These are phyloP conservation scores for Drosophila peninsularis DNA, from an alignment of 2,888 invertebrate species.

Conservation along the genomic window DNA sequence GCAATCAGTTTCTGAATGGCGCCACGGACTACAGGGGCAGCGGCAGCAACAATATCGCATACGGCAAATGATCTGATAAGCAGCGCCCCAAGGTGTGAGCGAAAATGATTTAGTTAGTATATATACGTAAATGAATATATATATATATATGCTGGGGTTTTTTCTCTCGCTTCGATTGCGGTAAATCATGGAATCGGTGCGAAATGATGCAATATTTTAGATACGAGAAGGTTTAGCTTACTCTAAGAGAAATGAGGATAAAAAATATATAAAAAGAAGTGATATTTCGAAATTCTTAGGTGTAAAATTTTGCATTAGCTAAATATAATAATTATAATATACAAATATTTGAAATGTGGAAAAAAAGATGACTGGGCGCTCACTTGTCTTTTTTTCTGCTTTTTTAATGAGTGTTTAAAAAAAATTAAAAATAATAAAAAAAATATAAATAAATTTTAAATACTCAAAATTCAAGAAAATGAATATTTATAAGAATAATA, in stretches of 20 bases:
- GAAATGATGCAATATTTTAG: constrained; percentile 24
- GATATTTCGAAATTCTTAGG: constrained; percentile 26
- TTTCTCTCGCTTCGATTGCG: neutral
- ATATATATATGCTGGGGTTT: constrained; percentile 6
- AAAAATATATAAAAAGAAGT: constrained; percentile 15
- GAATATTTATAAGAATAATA: neutral
- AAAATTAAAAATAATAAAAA: neutral
- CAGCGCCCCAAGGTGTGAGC: constrained; percentile 67
- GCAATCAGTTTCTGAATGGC: constrained; percentile 52
- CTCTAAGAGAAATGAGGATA: neutral
- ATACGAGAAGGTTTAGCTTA: neutral
- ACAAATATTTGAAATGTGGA: constrained; percentile 18
- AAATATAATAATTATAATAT: constrained; percentile 1
- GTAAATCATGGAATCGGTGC: constrained; percentile 10
- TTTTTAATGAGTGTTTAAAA: constrained; percentile 13
- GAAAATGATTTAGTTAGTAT: constrained; percentile 73
- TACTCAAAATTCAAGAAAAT: neutral
- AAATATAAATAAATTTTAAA: neutral
- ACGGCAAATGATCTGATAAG: constrained; percentile 84
- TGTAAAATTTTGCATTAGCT: constrained; percentile 9
- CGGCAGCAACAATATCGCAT: constrained; percentile 48
- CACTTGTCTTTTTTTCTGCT: constrained; percentile 81
- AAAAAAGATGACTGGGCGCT: constrained; percentile 44
- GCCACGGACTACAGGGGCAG: constrained; percentile 63
- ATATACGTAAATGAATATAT: neutral